phyloP scores from a whole-genome alignment of 2,797 vertebrate genomes.

The Myoxocephalus aenaeus region DNA sequence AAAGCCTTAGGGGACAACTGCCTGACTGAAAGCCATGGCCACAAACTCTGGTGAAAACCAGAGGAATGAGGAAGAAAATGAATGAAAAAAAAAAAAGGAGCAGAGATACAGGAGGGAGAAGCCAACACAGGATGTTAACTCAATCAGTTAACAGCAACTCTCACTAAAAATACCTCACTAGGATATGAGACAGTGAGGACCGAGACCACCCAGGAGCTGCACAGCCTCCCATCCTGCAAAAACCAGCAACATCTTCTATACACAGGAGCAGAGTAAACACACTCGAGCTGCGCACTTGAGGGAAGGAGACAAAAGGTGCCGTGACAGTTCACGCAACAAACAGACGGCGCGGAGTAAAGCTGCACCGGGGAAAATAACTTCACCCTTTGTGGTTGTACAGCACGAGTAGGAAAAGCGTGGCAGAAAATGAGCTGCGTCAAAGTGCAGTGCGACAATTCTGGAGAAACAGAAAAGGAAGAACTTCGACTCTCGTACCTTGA shows the following conservation, averaged over 20 bases:
- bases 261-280: slow-evolving; percentile 20
- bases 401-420: background rate
- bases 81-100: slow-evolving; percentile 39
- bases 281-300: slow-evolving; percentile 11
- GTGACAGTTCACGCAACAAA: background rate
- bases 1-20: slow-evolving; percentile 1
- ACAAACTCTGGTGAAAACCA: slow-evolving; percentile 5
- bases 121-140: slow-evolving; percentile 77
- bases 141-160: slow-evolving; percentile 65
- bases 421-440: slow-evolving; percentile 11
- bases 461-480: slow-evolving; percentile 11
- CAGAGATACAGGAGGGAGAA: slow-evolving; percentile 45
- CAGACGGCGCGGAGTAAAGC: background rate
- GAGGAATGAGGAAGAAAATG: slow-evolving; percentile 20
- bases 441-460: slow-evolving; percentile 14
- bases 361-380: background rate
- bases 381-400: slow-evolving; percentile 1
- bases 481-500: slow-evolving; percentile 70
- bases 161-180: slow-evolving; percentile 73
- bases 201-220: slow-evolving; percentile 77
- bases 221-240: slow-evolving; percentile 60
- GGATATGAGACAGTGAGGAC: slow-evolving; percentile 66
- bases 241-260: slow-evolving; percentile 33
- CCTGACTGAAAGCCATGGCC: background rate
- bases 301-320: slow-evolving; percentile 9